Conservation (phyloP, 2,888 invertebrate species). For the Lithophane semibrunnea region DNA sequence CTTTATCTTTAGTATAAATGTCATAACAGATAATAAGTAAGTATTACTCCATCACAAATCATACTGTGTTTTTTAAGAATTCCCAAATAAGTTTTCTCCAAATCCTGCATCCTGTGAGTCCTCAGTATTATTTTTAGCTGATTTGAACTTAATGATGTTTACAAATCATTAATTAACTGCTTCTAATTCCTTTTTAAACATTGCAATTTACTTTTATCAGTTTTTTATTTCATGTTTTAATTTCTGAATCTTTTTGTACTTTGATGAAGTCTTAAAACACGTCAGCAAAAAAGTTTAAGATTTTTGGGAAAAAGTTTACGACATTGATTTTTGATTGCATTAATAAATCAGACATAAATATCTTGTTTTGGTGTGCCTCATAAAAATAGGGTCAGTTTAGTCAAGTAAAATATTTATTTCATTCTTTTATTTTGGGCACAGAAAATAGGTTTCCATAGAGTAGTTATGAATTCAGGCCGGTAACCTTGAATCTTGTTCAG, state of each 20-base stretch:
- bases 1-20: background rate
- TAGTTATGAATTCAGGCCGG: conserved; percentile 50
- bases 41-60: background rate
- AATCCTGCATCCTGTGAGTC: background rate
- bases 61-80: background rate
- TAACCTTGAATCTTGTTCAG: conserved; percentile 34
- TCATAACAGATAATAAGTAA: background rate
- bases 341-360: conserved; percentile 61
- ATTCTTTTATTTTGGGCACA: conserved; percentile 37
- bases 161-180: background rate
- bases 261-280: background rate
- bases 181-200: background rate
- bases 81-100: background rate
- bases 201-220: too few species aligned
- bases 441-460: conserved; percentile 18
- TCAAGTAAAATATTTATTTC: conserved; percentile 60
- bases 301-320: conserved; percentile 28
- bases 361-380: conserved; percentile 40
- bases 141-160: background rate
- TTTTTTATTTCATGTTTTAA: too few species aligned
- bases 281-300: background rate
- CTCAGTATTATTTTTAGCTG: background rate
- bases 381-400: conserved; percentile 65
- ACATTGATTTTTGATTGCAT: conserved; percentile 45
- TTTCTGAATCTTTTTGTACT: background rate